These are phyloP conservation scores for Cathartes aura DNA, from an alignment of 2,113 vertebrate genomes.

Conservation along the genomic window DNA sequence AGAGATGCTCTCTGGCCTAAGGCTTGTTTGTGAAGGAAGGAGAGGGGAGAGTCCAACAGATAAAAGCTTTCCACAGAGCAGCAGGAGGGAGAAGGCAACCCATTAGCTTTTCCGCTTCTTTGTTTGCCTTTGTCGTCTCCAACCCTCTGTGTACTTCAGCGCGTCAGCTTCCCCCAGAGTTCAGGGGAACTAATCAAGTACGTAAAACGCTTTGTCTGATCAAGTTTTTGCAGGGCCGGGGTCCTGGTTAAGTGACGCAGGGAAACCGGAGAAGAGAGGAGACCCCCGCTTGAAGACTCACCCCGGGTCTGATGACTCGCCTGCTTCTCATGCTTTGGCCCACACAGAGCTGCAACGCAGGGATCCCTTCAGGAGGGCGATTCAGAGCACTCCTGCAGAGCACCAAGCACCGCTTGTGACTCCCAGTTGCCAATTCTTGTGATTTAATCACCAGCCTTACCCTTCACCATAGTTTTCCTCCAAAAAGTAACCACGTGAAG, in stretches of 20 bases:
- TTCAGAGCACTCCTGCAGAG: neutral
- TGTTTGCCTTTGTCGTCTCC: neutral
- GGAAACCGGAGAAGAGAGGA: neutral
- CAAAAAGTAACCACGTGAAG: neutral
- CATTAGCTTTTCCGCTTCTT: conserved; percentile 26
- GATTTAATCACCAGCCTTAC: neutral
- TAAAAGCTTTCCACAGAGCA: conserved; percentile 42
- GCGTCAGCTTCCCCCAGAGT: neutral
- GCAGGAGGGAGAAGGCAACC: conserved; percentile 46
- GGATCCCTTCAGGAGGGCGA: neutral
- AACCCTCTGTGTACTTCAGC: neutral
- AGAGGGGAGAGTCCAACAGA: conserved; percentile 12
- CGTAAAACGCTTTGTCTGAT: neutral
- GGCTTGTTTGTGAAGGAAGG: conserved; percentile 46
- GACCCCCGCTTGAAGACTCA: neutral
- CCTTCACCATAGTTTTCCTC: neutral
- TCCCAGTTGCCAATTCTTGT: neutral
- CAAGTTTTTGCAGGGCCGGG: neutral
- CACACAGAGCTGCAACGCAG: neutral
- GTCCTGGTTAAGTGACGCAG: neutral
- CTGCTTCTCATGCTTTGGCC: neutral
- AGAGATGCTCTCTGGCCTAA: conserved; percentile 23
- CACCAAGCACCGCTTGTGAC: neutral
- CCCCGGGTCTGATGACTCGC: neutral
- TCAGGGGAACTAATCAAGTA: neutral